Conservation (phyloP, 2,888 invertebrate genomes). For the Homarus gammarus region DNA sequence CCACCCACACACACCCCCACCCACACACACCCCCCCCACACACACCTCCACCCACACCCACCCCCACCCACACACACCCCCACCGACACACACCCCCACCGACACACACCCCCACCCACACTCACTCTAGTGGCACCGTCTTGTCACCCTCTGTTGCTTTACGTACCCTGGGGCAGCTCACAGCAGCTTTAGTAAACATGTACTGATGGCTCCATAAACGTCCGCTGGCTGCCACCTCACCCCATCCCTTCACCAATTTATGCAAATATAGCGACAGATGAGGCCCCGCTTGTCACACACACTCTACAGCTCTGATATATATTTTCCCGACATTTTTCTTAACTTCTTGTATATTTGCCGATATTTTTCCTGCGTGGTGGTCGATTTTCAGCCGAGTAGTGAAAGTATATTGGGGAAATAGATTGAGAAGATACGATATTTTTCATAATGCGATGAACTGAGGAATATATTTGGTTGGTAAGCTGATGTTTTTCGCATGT, state of each 20-base stretch:
- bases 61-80: too few species aligned
- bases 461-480: too few species aligned
- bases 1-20: too few species aligned
- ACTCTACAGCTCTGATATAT: too few species aligned
- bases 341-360: not conserved
- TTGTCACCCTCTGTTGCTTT: not conserved
- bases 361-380: conserved; percentile 7
- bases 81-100: too few species aligned
- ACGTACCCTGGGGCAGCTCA: conserved; percentile 12
- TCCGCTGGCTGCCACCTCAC: conserved; percentile 2
- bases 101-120: too few species aligned
- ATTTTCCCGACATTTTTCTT: too few species aligned
- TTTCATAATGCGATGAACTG: too few species aligned
- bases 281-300: conserved; percentile 11
- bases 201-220: conserved; percentile 21
- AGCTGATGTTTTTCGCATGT: too few species aligned
- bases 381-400: not conserved
- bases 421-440: not conserved
- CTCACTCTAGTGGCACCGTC: too few species aligned
- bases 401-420: not conserved
- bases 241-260: conserved; percentile 19
- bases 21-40: too few species aligned
- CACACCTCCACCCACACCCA: too few species aligned
- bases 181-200: conserved; percentile 14
- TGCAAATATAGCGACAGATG: not conserved